These are phyloP conservation scores for Hemiprocne comata DNA, from an alignment of 2,113 vertebrate species.

Conservation along the genomic window DNA sequence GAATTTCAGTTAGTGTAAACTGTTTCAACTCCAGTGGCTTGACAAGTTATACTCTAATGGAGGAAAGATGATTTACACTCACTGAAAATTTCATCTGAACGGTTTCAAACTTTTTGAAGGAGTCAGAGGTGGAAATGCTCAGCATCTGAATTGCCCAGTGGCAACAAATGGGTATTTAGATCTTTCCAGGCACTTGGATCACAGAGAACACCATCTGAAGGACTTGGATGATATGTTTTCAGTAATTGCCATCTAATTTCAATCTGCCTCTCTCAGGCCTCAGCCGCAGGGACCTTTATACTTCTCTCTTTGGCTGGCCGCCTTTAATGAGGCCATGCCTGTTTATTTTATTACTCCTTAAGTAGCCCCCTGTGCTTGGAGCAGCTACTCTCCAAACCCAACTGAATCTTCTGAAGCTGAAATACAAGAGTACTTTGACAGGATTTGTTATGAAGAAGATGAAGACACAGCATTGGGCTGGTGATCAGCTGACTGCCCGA, in stretches of 20 bases:
- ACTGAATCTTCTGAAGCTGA: not conserved
- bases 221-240: constrained; percentile 32
- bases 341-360: constrained; percentile 38
- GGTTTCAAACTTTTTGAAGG: not conserved
- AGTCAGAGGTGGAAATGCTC: not conserved
- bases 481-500: not conserved
- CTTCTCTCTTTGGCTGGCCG: not conserved
- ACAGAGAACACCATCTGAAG: constrained; percentile 1
- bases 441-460: not conserved
- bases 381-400: not conserved
- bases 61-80: not conserved
- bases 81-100: not conserved
- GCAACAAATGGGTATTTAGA: not conserved
- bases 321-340: not conserved
- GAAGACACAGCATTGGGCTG: not conserved
- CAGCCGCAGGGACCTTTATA: not conserved
- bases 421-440: not conserved
- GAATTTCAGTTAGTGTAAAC: not conserved
- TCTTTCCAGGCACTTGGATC: not conserved
- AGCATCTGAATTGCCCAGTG: not conserved
- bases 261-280: constrained; percentile 7
- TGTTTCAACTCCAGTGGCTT: not conserved
- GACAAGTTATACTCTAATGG: not conserved
- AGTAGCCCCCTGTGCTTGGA: not conserved
- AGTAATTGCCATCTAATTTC: constrained; percentile 51